Percentiles rank a stretch among this genome's conserved stretches.
These are phyloP conservation scores for Odontothrips loti DNA, from an alignment of 2,888 invertebrate species.

Conservation along the genomic window DNA sequence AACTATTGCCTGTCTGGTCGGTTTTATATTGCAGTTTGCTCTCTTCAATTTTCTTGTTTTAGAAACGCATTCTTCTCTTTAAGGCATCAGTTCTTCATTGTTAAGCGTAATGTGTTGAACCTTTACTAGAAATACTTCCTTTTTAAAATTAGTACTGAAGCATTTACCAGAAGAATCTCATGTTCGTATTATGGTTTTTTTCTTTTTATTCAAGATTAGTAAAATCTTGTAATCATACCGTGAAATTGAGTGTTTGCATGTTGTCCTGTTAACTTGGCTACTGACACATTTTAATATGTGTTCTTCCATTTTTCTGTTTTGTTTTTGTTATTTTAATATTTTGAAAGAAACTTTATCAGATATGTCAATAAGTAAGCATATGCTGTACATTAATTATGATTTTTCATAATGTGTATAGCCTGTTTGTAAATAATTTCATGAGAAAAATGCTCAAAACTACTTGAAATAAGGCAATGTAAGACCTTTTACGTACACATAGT, in stretches of 20 bases:
- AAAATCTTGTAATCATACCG: too few species aligned
- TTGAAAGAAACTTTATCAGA: neutral
- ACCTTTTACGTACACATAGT: neutral
- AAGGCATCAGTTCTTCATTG: neutral
- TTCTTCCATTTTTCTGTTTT: neutral
- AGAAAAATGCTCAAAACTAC: neutral
- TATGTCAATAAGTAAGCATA: neutral
- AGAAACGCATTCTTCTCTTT: neutral
- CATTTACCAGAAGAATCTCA: conserved; percentile 14
- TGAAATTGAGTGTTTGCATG: too few species aligned
- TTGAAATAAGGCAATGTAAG: neutral
- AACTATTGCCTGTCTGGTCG: too few species aligned
- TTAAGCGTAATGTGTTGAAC: neutral
- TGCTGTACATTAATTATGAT: neutral
- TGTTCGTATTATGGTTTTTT: neutral
- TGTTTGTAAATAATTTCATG: neutral
- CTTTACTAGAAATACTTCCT: neutral
- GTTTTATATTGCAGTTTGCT: too few species aligned
- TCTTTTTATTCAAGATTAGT: neutral
- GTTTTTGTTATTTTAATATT: neutral
- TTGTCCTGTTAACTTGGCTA: too few species aligned
- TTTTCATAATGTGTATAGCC: too few species aligned
- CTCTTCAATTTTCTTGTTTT: too few species aligned
- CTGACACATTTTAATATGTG: too few species aligned
- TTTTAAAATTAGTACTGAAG: neutral